phyloP scores from a whole-genome alignment of 2,888 invertebrate genomes.

The Eupithecia centaureata region DNA sequence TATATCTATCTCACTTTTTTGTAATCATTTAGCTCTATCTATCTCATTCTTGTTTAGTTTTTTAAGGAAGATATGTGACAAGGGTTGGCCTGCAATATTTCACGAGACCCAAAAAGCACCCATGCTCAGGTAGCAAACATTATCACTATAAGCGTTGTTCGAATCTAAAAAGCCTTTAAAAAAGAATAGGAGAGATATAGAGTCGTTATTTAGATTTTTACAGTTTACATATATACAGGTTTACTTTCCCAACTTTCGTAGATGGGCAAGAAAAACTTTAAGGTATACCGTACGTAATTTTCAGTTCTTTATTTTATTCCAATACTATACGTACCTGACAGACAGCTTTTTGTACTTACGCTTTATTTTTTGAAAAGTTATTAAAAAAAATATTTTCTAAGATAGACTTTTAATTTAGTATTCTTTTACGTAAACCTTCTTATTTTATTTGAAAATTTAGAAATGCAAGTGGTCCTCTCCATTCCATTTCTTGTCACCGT shows the following conservation, averaged over 20 bases:
- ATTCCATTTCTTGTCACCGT: constrained; percentile 40
- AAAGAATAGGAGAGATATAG: constrained; percentile 47
- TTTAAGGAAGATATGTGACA: constrained; percentile 77
- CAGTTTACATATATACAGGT: not conserved
- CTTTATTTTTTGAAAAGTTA: too few species aligned
- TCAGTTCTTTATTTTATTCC: not conserved
- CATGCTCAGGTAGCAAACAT: constrained; percentile 82
- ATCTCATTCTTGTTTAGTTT: constrained; percentile 61
- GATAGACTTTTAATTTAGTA: too few species aligned
- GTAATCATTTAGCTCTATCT: constrained; percentile 28
- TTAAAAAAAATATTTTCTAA: too few species aligned
- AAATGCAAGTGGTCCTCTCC: constrained; percentile 45
- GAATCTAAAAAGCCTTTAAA: constrained; percentile 66
- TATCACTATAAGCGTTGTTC: constrained; percentile 78
- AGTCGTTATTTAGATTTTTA: constrained; percentile 42
- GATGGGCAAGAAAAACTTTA: not conserved
- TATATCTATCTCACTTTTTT: constrained; percentile 31
- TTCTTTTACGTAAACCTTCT: not conserved
- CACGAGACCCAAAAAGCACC: constrained; percentile 75
- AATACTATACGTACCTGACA: not conserved
- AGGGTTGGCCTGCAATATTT: constrained; percentile 79
- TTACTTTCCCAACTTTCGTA: not conserved
- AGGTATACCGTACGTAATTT: not conserved
- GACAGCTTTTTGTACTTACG: not conserved
- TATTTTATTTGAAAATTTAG: not conserved